phyloP scores from a whole-genome alignment of 2,888 invertebrate genomes.

The Graphium colonna region DNA sequence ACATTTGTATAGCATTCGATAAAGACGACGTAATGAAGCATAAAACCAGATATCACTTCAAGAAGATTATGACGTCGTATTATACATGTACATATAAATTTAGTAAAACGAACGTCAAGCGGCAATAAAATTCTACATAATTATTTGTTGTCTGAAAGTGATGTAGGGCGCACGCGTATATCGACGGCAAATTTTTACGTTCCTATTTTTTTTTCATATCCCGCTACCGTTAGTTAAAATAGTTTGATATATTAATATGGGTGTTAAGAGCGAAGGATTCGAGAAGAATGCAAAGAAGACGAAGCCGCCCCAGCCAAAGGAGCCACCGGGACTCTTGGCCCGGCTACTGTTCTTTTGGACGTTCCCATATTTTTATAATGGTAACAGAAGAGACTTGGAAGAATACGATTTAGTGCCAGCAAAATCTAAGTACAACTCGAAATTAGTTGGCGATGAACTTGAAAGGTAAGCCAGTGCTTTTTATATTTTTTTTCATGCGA shows the following conservation, averaged over 20 bases:
- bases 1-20: not conserved
- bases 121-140: slow-evolving; percentile 11
- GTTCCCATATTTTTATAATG: slow-evolving; percentile 86
- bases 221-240: not conserved
- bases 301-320: slow-evolving; percentile 38
- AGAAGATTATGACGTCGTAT: slow-evolving; percentile 8
- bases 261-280: slow-evolving; percentile 29
- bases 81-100: slow-evolving; percentile 11
- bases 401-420: slow-evolving; percentile 87
- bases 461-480: slow-evolving; percentile 74
- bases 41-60: slow-evolving; percentile 7
- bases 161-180: slow-evolving; percentile 17
- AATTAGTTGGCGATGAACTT: slow-evolving; percentile 82
- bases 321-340: slow-evolving; percentile 72
- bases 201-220: slow-evolving; percentile 1
- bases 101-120: not conserved
- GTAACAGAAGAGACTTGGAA: slow-evolving; percentile 85
- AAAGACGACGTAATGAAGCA: not conserved
- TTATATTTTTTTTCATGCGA: not conserved
- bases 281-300: slow-evolving; percentile 29
- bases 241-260: slow-evolving; percentile 17
- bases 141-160: slow-evolving; percentile 20
- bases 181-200: not conserved
- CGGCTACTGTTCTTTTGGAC: slow-evolving; percentile 87
- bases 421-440: slow-evolving; percentile 84